These are phyloP conservation scores for Leucophenga maculata DNA, from an alignment of 2,888 invertebrate genomes.

Conservation along the genomic window DNA sequence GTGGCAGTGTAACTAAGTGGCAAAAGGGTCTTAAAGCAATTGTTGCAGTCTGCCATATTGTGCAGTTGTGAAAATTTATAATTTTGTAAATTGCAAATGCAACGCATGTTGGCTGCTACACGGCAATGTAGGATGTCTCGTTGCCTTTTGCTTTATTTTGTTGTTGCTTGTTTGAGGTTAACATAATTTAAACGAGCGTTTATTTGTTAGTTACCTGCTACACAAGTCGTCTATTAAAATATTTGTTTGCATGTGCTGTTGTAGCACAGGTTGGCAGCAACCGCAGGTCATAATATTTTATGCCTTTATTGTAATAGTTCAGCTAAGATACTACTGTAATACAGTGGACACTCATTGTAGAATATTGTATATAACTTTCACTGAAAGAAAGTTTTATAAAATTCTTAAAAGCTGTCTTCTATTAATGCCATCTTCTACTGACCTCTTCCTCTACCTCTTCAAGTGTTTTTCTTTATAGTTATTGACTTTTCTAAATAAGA, in stretches of 20 bases:
- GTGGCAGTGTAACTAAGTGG: neutral
- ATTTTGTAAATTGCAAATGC: conserved; percentile 60
- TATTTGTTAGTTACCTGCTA: conserved; percentile 16
- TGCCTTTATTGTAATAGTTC: too few species aligned
- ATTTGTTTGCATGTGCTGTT: conserved; percentile 44
- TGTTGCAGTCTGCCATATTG: conserved; percentile 44
- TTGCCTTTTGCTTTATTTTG: neutral
- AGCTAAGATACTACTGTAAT: too few species aligned
- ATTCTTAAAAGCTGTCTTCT: too few species aligned
- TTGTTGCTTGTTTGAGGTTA: conserved; percentile 60
- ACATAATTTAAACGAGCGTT: conserved; percentile 57
- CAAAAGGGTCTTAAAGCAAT: neutral
- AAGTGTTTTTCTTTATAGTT: too few species aligned
- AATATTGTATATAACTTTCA: too few species aligned
- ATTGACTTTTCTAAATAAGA: too few species aligned
- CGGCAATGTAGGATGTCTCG: neutral
- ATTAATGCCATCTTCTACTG: too few species aligned
- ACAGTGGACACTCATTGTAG: too few species aligned
- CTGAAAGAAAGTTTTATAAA: too few species aligned
- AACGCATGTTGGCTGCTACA: conserved; percentile 55
- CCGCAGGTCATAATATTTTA: conserved; percentile 63
- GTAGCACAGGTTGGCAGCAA: conserved; percentile 64
- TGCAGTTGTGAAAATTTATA: conserved; percentile 70
- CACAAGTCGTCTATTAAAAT: neutral
- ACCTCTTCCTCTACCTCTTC: too few species aligned